Evolutionary conservation across 1,140 invertebrate genomes (phyloP), one percentile per base, ranked within the genome.

Genomic region (Pygmarrhopalites habei): DNA sequence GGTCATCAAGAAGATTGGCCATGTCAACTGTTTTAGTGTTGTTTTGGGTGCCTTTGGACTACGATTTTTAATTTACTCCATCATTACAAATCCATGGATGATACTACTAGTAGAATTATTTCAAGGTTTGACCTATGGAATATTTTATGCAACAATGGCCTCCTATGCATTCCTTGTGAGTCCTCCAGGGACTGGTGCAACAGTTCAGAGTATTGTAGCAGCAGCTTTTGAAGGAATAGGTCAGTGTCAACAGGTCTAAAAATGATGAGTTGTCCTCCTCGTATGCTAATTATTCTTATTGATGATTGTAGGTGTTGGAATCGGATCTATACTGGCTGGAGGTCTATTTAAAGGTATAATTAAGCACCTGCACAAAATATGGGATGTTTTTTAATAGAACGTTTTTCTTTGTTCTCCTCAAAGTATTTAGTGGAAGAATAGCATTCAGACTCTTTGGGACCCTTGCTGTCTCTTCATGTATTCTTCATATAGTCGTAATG

Each of bases 101-200:
- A 83, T 88, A 53, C 76, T 96, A 58, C 84, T 90, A 1, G 83
- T 62, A 17, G 29, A 47, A 21, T 73, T 92, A 60, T 76, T 90
- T 7, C 90, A 95, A 77, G 90, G 90, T 17, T 77, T 92, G 14
- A 90, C 91, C 0, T 90, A 89, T 73, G 91, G 92, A 17, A 80
- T 95, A 62, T 89, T 90, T 73, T 95, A 91, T 78, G 83, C 90
- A 0, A 62, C 51, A 2, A 91, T 94, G 85, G 86, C 90, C 10
- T 89, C 87, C 0, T 94, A 92, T 76, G 90, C 89, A 1, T 90
- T 86, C 73, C 83, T 86, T 65, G 44, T 62, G 7, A 62, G 60
- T 46, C 89, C 90, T 17, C 80, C 84, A 1, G 91, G 91, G 12
- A 89, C 87, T 1, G 87, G 90, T 74, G 86, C 88, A 2, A 94